These are phyloP conservation scores for Morpho deidamia DNA, from an alignment of 2,888 invertebrate genomes.

Conservation along the genomic window DNA sequence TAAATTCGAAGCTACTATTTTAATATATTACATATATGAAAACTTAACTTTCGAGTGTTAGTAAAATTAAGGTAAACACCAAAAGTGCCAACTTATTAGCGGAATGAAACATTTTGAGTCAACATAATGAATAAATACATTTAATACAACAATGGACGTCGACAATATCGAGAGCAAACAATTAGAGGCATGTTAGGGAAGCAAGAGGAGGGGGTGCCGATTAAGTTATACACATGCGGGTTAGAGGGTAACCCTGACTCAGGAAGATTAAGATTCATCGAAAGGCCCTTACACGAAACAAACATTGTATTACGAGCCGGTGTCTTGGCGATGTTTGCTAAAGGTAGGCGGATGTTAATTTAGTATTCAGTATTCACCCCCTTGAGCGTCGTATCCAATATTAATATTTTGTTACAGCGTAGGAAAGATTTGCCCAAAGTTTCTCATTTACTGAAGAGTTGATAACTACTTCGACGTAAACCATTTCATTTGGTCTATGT, in stretches of 20 bases:
- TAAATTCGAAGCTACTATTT: too few species aligned
- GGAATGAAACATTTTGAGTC: slow-evolving; percentile 7
- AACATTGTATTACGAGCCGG: slow-evolving; percentile 71
- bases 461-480: background rate
- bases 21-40: too few species aligned
- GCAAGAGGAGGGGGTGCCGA: slow-evolving; percentile 56
- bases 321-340: slow-evolving; percentile 71
- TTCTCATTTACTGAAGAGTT: background rate
- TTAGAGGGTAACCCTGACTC: slow-evolving; percentile 71
- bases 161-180: slow-evolving; percentile 76
- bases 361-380: slow-evolving; percentile 76
- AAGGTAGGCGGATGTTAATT: slow-evolving; percentile 76
- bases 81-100: slow-evolving; percentile 6
- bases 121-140: slow-evolving; percentile 53
- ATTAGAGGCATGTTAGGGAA: slow-evolving; percentile 70
- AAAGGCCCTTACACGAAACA: slow-evolving; percentile 71
- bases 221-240: slow-evolving; percentile 77
- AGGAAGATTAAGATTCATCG: slow-evolving; percentile 75
- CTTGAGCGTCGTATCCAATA: slow-evolving; percentile 50
- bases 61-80: too few species aligned
- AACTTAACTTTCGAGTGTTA: too few species aligned
- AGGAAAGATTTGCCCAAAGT: slow-evolving; percentile 18
- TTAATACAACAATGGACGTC: slow-evolving; percentile 50
- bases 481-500: background rate
- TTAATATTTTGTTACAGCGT: slow-evolving; percentile 59